These are phyloP conservation scores for Vombatus ursinus DNA, from an alignment of 2,113 vertebrate genomes.

Conservation along the genomic window DNA sequence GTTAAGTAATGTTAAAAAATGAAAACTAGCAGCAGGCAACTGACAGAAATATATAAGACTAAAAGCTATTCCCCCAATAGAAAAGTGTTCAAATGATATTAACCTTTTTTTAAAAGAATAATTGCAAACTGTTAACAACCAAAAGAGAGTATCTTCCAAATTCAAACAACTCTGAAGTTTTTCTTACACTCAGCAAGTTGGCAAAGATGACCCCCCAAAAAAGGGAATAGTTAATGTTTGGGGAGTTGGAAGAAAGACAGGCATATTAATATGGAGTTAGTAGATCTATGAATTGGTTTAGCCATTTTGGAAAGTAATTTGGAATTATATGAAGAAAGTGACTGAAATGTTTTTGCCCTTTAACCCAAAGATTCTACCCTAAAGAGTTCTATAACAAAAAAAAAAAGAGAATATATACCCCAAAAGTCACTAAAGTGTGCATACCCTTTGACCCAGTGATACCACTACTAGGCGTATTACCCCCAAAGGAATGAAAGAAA, in stretches of 20 bases:
- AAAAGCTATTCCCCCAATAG: not conserved
- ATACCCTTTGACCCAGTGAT: too few species aligned
- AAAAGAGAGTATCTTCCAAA: not conserved
- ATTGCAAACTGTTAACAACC: not conserved
- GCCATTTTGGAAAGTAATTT: not conserved
- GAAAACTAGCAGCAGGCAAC: not conserved
- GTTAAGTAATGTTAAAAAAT: not conserved
- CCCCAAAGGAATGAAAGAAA: not conserved
- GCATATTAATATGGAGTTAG: not conserved
- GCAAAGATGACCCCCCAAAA: not conserved
- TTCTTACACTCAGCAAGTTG: not conserved
- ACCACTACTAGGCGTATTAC: not conserved
- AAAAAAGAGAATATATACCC: not conserved
- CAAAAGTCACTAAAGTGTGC: not conserved
- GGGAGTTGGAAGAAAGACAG: not conserved
- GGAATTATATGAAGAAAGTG: not conserved
- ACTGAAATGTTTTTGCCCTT: not conserved
- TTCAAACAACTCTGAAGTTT: not conserved
- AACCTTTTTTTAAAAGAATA: not conserved
- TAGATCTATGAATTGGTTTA: not conserved
- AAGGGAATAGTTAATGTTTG: not conserved
- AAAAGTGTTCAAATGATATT: not conserved
- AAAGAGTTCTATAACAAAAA: not conserved
- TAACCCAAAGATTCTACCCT: not conserved
- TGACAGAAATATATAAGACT: not conserved